These are phyloP conservation scores for Trogon surrucura DNA, from an alignment of 2,113 vertebrate genomes.

Conservation along the genomic window DNA sequence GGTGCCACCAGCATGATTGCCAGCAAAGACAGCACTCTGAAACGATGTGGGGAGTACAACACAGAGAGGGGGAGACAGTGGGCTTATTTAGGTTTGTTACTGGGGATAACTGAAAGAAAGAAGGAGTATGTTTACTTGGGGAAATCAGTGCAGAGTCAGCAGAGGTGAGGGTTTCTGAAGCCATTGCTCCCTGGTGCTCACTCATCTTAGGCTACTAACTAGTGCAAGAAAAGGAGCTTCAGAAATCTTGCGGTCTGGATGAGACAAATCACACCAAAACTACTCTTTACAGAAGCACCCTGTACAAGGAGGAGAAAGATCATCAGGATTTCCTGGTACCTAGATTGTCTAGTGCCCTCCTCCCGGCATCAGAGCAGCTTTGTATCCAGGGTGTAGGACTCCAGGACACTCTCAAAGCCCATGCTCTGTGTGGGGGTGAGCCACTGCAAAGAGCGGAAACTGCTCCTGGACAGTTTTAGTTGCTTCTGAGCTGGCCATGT, in stretches of 20 bases:
- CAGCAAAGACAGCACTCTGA: neutral
- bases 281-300: neutral
- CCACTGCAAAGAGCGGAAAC: neutral
- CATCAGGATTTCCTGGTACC: neutral
- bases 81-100: neutral
- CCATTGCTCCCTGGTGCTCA: neutral
- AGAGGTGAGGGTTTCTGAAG: neutral
- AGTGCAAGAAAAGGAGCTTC: neutral
- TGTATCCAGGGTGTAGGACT: neutral
- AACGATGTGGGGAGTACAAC: neutral
- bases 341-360: neutral
- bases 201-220: rapidly evolving
- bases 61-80: rapidly evolving
- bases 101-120: neutral
- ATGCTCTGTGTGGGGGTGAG: neutral
- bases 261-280: neutral
- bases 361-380: neutral
- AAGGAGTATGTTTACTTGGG: neutral
- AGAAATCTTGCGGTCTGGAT: neutral
- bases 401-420: neutral
- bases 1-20: rapidly evolving
- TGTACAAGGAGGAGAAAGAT: neutral
- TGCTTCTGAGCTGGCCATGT: neutral
- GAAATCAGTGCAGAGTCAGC: neutral
- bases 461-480: neutral